Evolutionary conservation across 2,888 invertebrate genomes (phyloP), one percentile per base, ranked within the genome.

Genomic region (Heteromurus nitidus): DNA sequence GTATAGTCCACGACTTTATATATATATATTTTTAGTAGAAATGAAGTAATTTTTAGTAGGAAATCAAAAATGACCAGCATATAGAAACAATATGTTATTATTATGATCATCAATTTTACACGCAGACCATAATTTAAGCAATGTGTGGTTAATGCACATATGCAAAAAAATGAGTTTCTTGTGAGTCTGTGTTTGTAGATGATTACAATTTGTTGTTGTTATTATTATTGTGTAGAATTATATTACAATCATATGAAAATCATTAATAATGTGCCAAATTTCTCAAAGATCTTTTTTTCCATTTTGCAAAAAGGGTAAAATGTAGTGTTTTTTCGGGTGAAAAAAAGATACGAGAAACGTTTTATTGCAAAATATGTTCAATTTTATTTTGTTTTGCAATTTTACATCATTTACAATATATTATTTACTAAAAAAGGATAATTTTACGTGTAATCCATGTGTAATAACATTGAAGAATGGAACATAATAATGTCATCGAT

Each of bases 391-490:
- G 55, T 31, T 65, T 74, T 80, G 74, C 74, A 80, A 80, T 81
- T 81, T 69, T 31, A 64, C 68, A 64, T 81, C 81, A 81, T 81
- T 81, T 81, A 81, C 50, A 36, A 65, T 58, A 50, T 74, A 42
- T 31, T 67, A 67, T 26, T n/a, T 44, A 62, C 30, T 73, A 67
- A n/a, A n/a, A n/a, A n/a, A n/a, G n/a, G n/a, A n/a, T 67, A 65
- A 65, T 24, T 44, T 69, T 69, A 62, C 18, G n/a, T 62, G 55
- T 55, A 55, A 55, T 55, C 20, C 55, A 18, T 18, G 50, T n/a
- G n/a, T 36, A 50, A 50, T 13, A 55, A 55, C 24, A 24, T 3
- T 5, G 47, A 47, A 11, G n/a, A 22, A 20, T 60, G 22, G 55
- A 60, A 28, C 3, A 36, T 62, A 62, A 62, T 64, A 64, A 64